Evolutionary conservation across 2,888 invertebrate genomes (phyloP).

Genomic region (Pammene aurita): DNA sequence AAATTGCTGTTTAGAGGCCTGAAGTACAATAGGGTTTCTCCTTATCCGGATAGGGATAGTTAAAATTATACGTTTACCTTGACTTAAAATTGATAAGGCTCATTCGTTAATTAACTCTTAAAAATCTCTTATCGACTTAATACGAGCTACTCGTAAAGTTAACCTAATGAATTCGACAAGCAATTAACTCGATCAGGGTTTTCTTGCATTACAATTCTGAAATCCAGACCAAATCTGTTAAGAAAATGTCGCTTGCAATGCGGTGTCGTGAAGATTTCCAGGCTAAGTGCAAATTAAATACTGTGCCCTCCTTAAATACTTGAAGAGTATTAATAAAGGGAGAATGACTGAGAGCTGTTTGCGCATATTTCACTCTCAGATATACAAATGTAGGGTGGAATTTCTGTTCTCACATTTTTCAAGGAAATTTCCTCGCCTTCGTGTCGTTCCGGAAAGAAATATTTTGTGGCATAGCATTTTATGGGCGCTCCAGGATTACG

Average conservation of each 20-base stretch:
- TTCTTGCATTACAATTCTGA: conserved; percentile 16
- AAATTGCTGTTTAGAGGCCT: too few species aligned
- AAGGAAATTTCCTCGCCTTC: conserved; percentile 30
- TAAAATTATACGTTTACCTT: neutral
- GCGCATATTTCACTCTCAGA: conserved; percentile 37
- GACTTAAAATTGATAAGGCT: conserved; percentile 16
- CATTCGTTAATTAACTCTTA: conserved; percentile 20
- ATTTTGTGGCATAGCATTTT: conserved; percentile 32
- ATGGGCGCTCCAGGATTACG: conserved; percentile 34
- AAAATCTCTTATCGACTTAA: conserved; percentile 20
- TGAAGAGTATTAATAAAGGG: conserved; percentile 40
- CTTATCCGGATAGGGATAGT: neutral
- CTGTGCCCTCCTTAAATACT: conserved; percentile 47
- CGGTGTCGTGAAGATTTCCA: conserved; percentile 46
- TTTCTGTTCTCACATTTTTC: conserved; percentile 38
- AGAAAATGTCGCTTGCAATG: conserved; percentile 45
- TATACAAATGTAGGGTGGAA: conserved; percentile 37
- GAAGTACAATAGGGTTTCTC: neutral
- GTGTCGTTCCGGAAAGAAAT: conserved; percentile 28
- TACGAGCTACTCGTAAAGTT: neutral
- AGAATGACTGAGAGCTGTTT: conserved; percentile 40
- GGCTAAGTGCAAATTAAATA: conserved; percentile 51
- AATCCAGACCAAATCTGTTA: conserved; percentile 34
- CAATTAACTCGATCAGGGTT: conserved; percentile 19
- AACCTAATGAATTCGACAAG: neutral